Percentiles rank a stretch among this genome's conserved stretches.
Evolutionary conservation across 1,140 invertebrate species (phyloP).

Genomic region (Lysiphlebus fabarum): DNA sequence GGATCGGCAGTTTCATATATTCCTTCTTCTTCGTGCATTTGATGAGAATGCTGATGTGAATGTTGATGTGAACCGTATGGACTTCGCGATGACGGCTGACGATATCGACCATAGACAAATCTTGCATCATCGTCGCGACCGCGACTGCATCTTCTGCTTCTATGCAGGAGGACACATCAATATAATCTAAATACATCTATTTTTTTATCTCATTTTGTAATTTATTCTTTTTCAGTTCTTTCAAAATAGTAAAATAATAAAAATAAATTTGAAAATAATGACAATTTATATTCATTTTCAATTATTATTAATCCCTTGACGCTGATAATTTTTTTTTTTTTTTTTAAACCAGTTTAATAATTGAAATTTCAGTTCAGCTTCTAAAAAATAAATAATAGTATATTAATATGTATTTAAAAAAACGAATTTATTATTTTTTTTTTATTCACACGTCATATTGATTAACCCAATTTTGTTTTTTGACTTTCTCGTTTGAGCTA

Average conservation of each 20-base stretch:
- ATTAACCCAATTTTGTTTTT: too few relatives aligned
- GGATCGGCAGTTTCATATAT: constrained; percentile 82
- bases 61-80: constrained; percentile 54
- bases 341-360: background rate
- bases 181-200: constrained; percentile 16
- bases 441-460: too few relatives aligned
- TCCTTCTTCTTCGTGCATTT: constrained; percentile 75
- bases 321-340: background rate
- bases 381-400: too few relatives aligned
- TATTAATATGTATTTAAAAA: too few relatives aligned
- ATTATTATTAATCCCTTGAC: constrained; percentile 12
- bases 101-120: constrained; percentile 77
- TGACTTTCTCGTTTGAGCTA: too few relatives aligned
- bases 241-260: too few relatives aligned
- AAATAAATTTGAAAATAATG: too few relatives aligned
- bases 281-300: background rate
- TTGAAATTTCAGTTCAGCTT: too few relatives aligned
- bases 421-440: too few relatives aligned
- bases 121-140: constrained; percentile 62
- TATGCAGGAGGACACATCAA: constrained; percentile 34
- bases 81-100: constrained; percentile 68
- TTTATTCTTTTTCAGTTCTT: constrained; percentile 12
- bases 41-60: constrained; percentile 53
- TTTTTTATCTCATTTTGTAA: constrained; percentile 17
- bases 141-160: constrained; percentile 56